These are phyloP conservation scores for Alcedo quadribrachys DNA, from an alignment of 2,797 vertebrate genomes.

Conservation along the genomic window DNA sequence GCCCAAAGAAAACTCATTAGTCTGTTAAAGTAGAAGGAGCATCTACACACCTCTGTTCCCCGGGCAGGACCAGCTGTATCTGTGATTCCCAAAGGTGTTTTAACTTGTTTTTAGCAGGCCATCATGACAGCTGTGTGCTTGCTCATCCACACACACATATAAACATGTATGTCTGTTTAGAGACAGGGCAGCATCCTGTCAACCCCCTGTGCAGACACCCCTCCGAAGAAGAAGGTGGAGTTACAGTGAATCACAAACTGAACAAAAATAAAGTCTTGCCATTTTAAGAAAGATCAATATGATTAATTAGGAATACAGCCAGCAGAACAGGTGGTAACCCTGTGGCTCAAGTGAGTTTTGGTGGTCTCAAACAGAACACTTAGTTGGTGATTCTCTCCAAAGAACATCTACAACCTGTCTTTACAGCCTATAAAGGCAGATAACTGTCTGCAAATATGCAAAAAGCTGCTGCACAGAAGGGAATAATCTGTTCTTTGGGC, in stretches of 20 bases:
- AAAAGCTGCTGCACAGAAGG: background rate
- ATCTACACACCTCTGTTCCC: background rate
- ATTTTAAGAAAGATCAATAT: background rate
- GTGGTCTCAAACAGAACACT: background rate
- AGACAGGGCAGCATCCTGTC: background rate
- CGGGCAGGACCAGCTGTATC: background rate
- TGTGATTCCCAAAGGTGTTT: background rate
- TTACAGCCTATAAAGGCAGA: background rate
- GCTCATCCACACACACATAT: background rate
- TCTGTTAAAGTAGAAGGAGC: background rate
- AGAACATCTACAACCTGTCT: background rate
- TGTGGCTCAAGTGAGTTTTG: background rate
- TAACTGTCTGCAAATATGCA: background rate
- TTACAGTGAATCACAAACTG: background rate
- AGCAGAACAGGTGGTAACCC: background rate
- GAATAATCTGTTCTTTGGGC: slow-evolving; percentile 19
- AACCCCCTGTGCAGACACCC: background rate
- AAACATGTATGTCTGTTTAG: background rate
- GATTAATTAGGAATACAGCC: background rate
- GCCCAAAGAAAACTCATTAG: background rate
- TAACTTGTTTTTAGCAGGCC: background rate
- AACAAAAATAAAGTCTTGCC: background rate
- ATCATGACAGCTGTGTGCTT: background rate
- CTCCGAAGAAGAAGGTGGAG: background rate
- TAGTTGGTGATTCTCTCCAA: background rate